Evolutionary conservation across 2,888 invertebrate genomes (phyloP).

Genomic region (Drosophila formosana): DNA sequence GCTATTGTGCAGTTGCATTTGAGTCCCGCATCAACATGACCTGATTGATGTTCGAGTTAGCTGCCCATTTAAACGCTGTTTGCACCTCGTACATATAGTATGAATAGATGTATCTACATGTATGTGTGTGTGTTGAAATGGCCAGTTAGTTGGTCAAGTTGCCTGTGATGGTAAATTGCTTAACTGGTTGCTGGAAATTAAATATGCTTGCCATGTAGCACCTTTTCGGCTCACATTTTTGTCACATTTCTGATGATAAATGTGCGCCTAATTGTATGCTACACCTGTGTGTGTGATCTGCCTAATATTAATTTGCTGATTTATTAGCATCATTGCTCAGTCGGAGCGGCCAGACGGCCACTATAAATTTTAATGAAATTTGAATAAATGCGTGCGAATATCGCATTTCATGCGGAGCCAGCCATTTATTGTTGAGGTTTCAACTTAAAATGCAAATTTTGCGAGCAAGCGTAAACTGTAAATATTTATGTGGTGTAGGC

Average conservation of each 20-base stretch:
- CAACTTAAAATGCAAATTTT: conserved; percentile 41
- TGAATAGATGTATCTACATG: neutral
- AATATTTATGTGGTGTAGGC: conserved; percentile 54
- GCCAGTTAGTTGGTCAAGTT: conserved; percentile 16
- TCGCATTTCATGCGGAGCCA: conserved; percentile 42
- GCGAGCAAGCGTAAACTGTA: conserved; percentile 45
- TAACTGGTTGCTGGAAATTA: conserved; percentile 24
- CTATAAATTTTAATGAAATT: conserved; percentile 75
- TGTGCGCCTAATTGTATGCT: conserved; percentile 3
- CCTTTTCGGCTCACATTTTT: conserved; percentile 20
- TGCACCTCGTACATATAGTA: conserved; percentile 26
- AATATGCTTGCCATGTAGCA: conserved; percentile 23
- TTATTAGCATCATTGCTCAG: conserved; percentile 60
- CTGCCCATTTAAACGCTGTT: conserved; percentile 55
- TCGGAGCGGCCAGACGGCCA: conserved; percentile 38
- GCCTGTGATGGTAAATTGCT: conserved; percentile 16
- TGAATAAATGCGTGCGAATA: conserved; percentile 64
- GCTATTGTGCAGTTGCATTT: conserved; percentile 4
- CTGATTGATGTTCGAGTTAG: conserved; percentile 61
- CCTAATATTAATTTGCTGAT: conserved; percentile 76
- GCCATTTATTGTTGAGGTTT: conserved; percentile 39
- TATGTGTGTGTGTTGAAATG: conserved; percentile 12
- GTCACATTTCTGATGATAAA: conserved; percentile 23
- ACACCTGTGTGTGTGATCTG: conserved; percentile 3
- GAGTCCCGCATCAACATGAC: conserved; percentile 56